Conservation (phyloP, 2,113 vertebrate species). For the Otus sunia region DNA sequence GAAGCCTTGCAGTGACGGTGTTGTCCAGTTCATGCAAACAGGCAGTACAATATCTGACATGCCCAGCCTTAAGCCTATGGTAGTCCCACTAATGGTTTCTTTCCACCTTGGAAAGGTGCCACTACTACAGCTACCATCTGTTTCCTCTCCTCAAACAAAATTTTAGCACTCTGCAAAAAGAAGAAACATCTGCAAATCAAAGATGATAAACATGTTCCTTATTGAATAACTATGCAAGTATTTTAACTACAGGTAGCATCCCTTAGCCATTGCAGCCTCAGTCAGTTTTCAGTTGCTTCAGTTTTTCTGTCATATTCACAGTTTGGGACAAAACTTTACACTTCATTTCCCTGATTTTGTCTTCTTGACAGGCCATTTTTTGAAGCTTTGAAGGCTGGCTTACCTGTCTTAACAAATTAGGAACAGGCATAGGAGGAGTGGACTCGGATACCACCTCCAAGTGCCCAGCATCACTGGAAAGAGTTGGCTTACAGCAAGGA, state of each 20-base stretch:
- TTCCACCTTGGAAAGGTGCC: conserved; percentile 36
- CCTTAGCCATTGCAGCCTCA: background rate
- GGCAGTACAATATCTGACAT: background rate
- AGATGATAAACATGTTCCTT: background rate
- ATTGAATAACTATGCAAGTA: background rate
- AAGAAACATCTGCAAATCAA: conserved; percentile 18
- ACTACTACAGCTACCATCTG: conserved; percentile 7
- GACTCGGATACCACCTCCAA: background rate
- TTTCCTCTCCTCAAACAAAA: background rate
- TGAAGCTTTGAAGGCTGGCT: background rate
- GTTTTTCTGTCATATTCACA: background rate
- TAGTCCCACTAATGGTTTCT: background rate
- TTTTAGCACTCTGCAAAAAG: background rate
- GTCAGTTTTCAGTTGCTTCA: background rate
- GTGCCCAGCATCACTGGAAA: background rate
- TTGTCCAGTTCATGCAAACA: background rate
- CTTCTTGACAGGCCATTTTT: background rate
- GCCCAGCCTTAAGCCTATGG: background rate
- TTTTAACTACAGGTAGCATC: background rate
- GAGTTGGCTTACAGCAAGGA: background rate
- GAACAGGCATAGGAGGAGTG: background rate
- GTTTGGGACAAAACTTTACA: background rate
- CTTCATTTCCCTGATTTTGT: background rate
- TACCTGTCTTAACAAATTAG: background rate
- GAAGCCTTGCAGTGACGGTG: background rate